Conservation (phyloP, 2,888 invertebrate species). For the Ommatoiulus sabulosus region DNA sequence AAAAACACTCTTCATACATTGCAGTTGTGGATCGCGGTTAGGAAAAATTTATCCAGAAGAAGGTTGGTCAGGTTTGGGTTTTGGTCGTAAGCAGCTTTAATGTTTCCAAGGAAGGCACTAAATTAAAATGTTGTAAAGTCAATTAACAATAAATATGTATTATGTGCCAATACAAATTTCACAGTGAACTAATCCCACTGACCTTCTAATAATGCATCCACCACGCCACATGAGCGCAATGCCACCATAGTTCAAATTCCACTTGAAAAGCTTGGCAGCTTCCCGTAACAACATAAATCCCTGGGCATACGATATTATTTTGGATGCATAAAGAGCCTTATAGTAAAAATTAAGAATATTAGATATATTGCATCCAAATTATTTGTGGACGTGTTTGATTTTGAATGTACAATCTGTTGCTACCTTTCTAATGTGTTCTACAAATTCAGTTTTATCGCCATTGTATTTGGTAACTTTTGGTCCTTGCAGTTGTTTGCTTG, state of each 20-base stretch:
- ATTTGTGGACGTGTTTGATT: neutral
- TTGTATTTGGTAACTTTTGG: constrained; percentile 74
- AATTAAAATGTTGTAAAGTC: constrained; percentile 39
- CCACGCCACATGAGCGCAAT: constrained; percentile 99
- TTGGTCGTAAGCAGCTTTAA: constrained; percentile 91
- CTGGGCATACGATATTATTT: constrained; percentile 98
- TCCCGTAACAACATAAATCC: constrained; percentile 96
- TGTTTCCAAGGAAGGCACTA: constrained; percentile 87
- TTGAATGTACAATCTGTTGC: constrained; percentile 23
- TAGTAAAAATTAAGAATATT: neutral
- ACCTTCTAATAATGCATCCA: constrained; percentile 97
- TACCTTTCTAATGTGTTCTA: constrained; percentile 82
- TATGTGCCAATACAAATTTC: too few species aligned
- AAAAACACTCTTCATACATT: constrained; percentile 70
- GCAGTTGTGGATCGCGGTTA: constrained; percentile 81
- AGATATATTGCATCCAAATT: neutral
- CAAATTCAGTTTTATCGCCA: constrained; percentile 82
- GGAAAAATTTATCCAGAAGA: constrained; percentile 93
- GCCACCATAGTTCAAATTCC: constrained; percentile 97
- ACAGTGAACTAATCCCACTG: constrained; percentile 63
- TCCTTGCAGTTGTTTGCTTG: constrained; percentile 82
- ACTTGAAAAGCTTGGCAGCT: constrained; percentile 89
- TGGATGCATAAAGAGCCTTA: constrained; percentile 94
- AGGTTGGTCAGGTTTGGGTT: constrained; percentile 88
- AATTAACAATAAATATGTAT: neutral